phyloP scores from a whole-genome alignment of 2,797 vertebrate species.

The Chaenodraco wilsoni region DNA sequence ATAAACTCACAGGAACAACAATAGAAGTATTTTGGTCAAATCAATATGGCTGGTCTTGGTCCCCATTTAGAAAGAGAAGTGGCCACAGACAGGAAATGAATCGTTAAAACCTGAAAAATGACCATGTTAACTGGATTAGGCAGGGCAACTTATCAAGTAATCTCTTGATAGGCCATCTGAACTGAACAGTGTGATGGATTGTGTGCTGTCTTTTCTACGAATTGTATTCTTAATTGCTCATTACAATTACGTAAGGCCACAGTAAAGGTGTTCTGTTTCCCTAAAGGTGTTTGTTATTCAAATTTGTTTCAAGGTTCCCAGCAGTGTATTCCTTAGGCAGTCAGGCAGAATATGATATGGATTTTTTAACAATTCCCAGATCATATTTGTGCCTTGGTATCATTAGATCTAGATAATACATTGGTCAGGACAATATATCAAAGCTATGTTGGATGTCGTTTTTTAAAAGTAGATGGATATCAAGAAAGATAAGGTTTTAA shows the following conservation, averaged over 20 bases:
- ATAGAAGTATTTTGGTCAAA: constrained; percentile 26
- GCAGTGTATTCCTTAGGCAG: neutral
- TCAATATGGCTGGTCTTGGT: constrained; percentile 28
- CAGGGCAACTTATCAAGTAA: constrained; percentile 82
- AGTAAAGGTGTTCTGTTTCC: constrained; percentile 57
- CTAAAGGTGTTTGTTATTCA: constrained; percentile 46
- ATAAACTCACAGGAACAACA: constrained; percentile 16
- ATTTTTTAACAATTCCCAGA: neutral
- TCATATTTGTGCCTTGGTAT: neutral
- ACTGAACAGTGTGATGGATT: constrained; percentile 79
- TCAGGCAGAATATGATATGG: neutral
- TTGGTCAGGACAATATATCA: neutral
- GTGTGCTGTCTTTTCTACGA: constrained; percentile 58
- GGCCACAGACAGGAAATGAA: constrained; percentile 61
- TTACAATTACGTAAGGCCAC: constrained; percentile 69
- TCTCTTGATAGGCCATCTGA: constrained; percentile 81
- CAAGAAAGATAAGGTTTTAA: neutral
- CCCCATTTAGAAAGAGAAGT: constrained; percentile 33
- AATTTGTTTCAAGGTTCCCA: constrained; percentile 39
- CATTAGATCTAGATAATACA: neutral
- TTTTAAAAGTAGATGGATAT: neutral
- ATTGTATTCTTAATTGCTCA: constrained; percentile 78
- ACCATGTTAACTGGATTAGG: constrained; percentile 81
- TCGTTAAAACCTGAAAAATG: constrained; percentile 82
- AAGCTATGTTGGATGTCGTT: neutral